phyloP scores from a whole-genome alignment of 2,113 vertebrate genomes.

The Holacanthus passer region DNA sequence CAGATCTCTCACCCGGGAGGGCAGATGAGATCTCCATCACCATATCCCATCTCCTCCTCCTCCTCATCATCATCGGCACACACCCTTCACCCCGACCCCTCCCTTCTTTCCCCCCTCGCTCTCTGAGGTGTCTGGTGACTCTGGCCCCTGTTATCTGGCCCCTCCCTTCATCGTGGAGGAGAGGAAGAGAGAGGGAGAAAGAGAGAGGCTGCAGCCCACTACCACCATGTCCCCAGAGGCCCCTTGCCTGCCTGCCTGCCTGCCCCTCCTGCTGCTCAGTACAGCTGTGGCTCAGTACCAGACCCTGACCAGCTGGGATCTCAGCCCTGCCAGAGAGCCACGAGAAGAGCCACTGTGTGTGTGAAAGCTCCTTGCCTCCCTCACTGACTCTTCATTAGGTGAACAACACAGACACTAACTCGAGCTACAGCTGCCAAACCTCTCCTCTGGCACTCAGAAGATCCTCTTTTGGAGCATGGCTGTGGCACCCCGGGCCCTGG shows the following conservation, averaged over 20 bases:
- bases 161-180: conserved; percentile 79
- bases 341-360: conserved; percentile 54
- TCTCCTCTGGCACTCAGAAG: conserved; percentile 35
- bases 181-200: conserved; percentile 69
- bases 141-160: conserved; percentile 77
- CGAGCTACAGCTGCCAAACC: conserved; percentile 36
- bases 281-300: conserved; percentile 80
- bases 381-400: conserved; percentile 46
- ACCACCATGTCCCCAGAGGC: conserved; percentile 82
- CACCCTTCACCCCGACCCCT: conserved; percentile 37
- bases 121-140: conserved; percentile 84
- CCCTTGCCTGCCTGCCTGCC: conserved; percentile 69
- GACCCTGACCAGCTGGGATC: conserved; percentile 77
- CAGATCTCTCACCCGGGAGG: conserved; percentile 18
- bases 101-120: conserved; percentile 29
- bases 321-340: conserved; percentile 60
- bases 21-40: conserved; percentile 59
- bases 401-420: conserved; percentile 45
- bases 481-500: conserved; percentile 62
- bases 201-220: conserved; percentile 82
- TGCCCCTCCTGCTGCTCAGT: conserved; percentile 80
- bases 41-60: conserved; percentile 43
- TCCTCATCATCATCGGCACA: conserved; percentile 61
- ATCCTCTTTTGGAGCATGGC: conserved; percentile 64
- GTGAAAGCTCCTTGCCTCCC: conserved; percentile 45